phyloP scores from a whole-genome alignment of 2,797 vertebrate genomes.

The Xenentodon cancila region DNA sequence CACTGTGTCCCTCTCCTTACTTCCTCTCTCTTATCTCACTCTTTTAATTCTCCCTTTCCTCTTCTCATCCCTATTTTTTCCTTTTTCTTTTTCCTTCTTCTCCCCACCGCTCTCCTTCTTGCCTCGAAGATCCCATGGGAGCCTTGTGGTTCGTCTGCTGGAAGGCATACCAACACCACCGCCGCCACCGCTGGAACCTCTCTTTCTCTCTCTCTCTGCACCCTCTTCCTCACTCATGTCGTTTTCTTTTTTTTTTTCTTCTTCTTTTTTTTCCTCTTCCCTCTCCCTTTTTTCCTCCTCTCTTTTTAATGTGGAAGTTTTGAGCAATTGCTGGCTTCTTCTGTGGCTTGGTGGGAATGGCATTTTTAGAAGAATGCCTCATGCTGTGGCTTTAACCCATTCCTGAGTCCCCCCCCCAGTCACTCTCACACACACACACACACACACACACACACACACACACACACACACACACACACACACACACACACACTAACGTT shows the following conservation, averaged over 20 bases:
- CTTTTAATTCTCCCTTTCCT: constrained; percentile 24
- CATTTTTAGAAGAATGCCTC: constrained; percentile 85
- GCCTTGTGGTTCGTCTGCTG: constrained; percentile 80
- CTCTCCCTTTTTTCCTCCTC: constrained; percentile 50
- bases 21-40: constrained; percentile 29
- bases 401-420: constrained; percentile 64
- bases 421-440: constrained; percentile 31
- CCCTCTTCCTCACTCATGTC: constrained; percentile 54
- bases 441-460: constrained; percentile 37
- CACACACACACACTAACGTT: too few relatives aligned
- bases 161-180: constrained; percentile 80
- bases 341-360: constrained; percentile 82
- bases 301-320: constrained; percentile 87
- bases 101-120: constrained; percentile 48
- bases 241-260: constrained; percentile 13
- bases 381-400: constrained; percentile 81
- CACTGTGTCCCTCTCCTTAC: constrained; percentile 31
- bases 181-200: constrained; percentile 81
- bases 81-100: constrained; percentile 5
- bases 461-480: constrained; percentile 39
- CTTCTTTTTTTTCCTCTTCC: constrained; percentile 29
- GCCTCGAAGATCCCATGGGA: constrained; percentile 76
- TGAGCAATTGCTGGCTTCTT: constrained; percentile 85
- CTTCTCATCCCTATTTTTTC: constrained; percentile 9
- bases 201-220: constrained; percentile 38